A percentile compares a stretch with the other conserved stretches of the same genome.
These are phyloP conservation scores for Drosophila gaucha DNA, from an alignment of 2,888 invertebrate genomes.

Conservation along the genomic window DNA sequence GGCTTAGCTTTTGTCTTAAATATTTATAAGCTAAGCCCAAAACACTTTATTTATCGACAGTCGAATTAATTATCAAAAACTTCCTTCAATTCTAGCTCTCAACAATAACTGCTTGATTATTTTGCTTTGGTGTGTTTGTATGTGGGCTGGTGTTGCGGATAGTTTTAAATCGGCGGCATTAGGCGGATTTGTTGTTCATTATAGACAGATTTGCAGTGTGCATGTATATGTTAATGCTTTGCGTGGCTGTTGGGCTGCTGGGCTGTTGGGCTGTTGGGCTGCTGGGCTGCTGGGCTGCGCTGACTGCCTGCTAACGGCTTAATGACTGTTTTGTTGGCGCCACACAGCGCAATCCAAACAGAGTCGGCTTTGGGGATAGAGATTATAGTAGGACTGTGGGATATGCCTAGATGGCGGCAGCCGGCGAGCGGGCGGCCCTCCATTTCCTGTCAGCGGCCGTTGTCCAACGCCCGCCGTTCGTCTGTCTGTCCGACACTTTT, in stretches of 20 bases:
- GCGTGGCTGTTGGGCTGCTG: background rate
- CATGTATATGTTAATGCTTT: constrained; percentile 11
- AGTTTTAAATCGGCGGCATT: constrained; percentile 4
- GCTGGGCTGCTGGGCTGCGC: constrained; percentile 2
- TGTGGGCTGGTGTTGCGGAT: background rate
- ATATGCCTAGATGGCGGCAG: constrained; percentile 29
- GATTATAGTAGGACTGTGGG: constrained; percentile 7
- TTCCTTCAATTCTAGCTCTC: too few species aligned
- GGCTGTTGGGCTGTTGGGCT: background rate
- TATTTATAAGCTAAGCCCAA: too few species aligned
- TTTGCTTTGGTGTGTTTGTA: background rate
- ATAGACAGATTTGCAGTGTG: constrained; percentile 10
- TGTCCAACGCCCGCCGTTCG: constrained; percentile 22
- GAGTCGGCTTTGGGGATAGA: constrained; percentile 19
- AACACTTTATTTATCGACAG: too few species aligned
- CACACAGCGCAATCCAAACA: constrained; percentile 26
- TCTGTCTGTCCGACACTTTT: constrained; percentile 28
- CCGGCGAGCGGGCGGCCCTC: constrained; percentile 34
- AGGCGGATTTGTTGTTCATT: constrained; percentile 15
- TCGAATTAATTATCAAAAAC: too few species aligned
- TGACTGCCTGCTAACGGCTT: constrained; percentile 52
- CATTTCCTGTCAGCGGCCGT: constrained; percentile 58
- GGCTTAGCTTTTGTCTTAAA: too few species aligned
- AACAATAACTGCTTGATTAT: background rate
- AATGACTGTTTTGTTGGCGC: constrained; percentile 69